Conservation (phyloP, 1,140 invertebrate species). For the Cherax quadricarinatus region DNA sequence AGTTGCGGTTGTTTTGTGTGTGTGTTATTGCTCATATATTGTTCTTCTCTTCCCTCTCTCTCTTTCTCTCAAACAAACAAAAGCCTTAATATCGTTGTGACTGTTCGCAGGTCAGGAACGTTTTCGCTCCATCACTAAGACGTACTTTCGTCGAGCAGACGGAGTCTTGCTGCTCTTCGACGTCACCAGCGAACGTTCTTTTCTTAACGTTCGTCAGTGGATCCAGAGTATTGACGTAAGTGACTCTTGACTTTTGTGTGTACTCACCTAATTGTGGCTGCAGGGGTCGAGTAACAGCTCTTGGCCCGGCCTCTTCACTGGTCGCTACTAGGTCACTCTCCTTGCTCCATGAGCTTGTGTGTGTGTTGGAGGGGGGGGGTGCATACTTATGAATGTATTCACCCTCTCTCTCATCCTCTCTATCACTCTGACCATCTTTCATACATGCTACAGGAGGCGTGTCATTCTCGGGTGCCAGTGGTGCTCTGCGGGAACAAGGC, state of each 20-base stretch:
- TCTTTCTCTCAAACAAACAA: too few relatives aligned
- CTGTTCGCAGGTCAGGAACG: conserved; percentile 77
- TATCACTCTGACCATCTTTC: too few relatives aligned
- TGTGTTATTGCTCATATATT: neutral
- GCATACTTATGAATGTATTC: neutral
- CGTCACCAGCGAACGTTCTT: conserved; percentile 82
- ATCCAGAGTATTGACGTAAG: conserved; percentile 80
- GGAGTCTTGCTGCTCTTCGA: conserved; percentile 84
- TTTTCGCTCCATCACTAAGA: conserved; percentile 84
- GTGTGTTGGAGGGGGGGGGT: neutral
- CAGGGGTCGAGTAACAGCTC: too few relatives aligned
- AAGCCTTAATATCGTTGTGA: too few relatives aligned
- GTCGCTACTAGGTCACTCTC: too few relatives aligned
- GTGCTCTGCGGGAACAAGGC: conserved; percentile 81
- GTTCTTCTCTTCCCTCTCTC: neutral
- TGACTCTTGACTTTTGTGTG: neutral
- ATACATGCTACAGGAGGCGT: conserved; percentile 75
- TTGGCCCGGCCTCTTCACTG: too few relatives aligned
- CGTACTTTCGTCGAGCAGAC: conserved; percentile 85
- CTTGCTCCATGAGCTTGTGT: too few relatives aligned
- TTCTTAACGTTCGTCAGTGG: conserved; percentile 83
- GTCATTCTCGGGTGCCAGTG: conserved; percentile 79
- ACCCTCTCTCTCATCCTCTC: too few relatives aligned
- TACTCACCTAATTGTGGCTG: too few relatives aligned
- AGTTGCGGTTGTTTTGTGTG: conserved; percentile 4